phyloP scores from a whole-genome alignment of 2,113 vertebrate genomes.

The Apeltes quadracus region DNA sequence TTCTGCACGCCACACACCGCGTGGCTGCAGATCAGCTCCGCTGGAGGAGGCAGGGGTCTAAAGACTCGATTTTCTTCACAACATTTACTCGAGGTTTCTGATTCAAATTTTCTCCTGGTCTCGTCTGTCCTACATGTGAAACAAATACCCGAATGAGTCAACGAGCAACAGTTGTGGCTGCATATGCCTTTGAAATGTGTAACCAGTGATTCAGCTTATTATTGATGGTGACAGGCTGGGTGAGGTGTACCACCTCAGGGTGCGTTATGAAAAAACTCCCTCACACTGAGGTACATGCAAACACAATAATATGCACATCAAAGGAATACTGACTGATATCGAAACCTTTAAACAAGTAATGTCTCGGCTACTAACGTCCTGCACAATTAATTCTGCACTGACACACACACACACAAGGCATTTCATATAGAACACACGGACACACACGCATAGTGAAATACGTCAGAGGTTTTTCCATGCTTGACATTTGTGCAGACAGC shows the following conservation, averaged over 20 bases:
- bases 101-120: background rate
- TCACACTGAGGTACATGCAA: conserved; percentile 15
- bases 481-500: conserved; percentile 73
- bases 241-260: conserved; percentile 64
- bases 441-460: conserved; percentile 17
- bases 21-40: conserved; percentile 14
- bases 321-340: background rate
- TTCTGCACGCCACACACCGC: background rate
- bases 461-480: conserved; percentile 56
- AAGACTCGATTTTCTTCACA: conserved; percentile 5
- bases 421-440: conserved; percentile 35
- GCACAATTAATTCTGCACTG: background rate
- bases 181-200: conserved; percentile 64
- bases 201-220: conserved; percentile 62
- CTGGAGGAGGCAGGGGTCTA: conserved; percentile 27
- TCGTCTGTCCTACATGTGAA: background rate
- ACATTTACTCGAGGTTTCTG: background rate
- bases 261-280: conserved; percentile 51
- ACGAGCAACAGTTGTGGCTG: conserved; percentile 45
- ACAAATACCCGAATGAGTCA: background rate
- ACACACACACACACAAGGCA: conserved; percentile 4
- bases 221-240: conserved; percentile 58
- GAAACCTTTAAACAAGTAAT: background rate
- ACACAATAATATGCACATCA: background rate
- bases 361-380: too few species aligned